Evolutionary conservation across 2,113 vertebrate genomes (phyloP).

Genomic region (Craseonycteris thonglongyai): DNA sequence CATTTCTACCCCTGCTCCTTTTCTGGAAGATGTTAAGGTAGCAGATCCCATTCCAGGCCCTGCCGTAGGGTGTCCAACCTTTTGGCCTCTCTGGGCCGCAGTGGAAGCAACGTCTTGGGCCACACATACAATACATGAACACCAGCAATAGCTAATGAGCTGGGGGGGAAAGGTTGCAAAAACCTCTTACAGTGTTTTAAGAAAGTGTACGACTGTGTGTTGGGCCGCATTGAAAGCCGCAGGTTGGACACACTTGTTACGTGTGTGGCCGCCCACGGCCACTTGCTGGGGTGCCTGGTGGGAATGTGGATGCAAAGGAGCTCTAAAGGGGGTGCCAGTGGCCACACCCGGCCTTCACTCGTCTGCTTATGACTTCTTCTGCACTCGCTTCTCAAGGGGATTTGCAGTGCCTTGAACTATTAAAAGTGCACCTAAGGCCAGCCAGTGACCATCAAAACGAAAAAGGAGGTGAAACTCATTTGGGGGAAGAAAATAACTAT

Average conservation of each 20-base stretch:
- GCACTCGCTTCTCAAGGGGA: not conserved
- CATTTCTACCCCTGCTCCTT: not conserved
- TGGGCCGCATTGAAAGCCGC: too few relatives aligned
- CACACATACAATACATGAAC: too few relatives aligned
- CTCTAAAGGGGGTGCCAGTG: rapidly evolving
- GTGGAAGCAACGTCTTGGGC: too few relatives aligned
- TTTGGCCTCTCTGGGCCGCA: too few relatives aligned
- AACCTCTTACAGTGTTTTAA: too few relatives aligned
- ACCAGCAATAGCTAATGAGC: too few relatives aligned
- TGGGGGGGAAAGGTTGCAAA: too few relatives aligned
- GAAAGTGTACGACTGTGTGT: too few relatives aligned
- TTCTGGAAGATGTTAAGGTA: not conserved
- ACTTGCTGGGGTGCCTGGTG: rapidly evolving
- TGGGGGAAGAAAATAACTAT: not conserved
- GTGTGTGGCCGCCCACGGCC: too few relatives aligned
- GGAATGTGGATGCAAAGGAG: rapidly evolving
- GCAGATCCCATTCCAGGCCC: rapidly evolving
- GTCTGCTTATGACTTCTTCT: not conserved
- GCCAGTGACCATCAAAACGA: not conserved
- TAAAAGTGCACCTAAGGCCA: not conserved
- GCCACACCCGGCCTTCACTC: rapidly evolving
- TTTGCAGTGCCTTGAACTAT: not conserved
- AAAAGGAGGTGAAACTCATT: not conserved
- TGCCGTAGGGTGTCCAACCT: too few relatives aligned
- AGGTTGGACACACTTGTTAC: too few relatives aligned